Evolutionary conservation across 23 tunicate species (phyloP).

Genomic region (Ciona savignyi): DNA sequence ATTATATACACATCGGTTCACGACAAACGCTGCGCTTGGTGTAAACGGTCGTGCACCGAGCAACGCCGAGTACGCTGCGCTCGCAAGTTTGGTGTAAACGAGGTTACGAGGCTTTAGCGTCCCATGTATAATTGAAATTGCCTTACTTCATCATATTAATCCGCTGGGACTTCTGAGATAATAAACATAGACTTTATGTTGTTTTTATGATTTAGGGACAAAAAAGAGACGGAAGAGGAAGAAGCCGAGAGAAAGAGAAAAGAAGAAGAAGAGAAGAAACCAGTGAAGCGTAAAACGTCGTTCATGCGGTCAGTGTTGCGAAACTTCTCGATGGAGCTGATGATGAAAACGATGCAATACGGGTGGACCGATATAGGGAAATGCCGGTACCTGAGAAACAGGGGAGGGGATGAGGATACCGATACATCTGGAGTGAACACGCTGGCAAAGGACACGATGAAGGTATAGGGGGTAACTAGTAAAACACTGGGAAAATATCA

Average conservation of each 20-base stretch:
- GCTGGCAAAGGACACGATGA: conserved; percentile 56
- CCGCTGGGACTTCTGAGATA: too few relatives aligned
- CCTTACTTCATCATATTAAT: too few relatives aligned
- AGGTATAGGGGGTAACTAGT: too few relatives aligned
- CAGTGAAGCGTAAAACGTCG: conserved; percentile 64
- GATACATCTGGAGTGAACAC: conserved; percentile 37
- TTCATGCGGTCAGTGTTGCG: conserved; percentile 87
- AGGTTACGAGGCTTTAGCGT: too few relatives aligned
- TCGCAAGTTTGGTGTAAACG: too few relatives aligned
- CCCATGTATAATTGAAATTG: too few relatives aligned
- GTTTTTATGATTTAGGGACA: conserved; percentile 47
- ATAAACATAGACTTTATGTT: too few relatives aligned
- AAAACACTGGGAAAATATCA: too few relatives aligned
- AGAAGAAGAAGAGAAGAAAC: conserved; percentile 66
- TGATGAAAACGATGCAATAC: conserved; percentile 93
- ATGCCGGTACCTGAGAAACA: conserved; percentile 75
- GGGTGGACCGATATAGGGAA: conserved; percentile 89
- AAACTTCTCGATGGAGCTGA: conserved; percentile 90
- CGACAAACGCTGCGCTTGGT: too few relatives aligned
- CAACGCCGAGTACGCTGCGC: too few relatives aligned
- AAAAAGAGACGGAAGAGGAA: conserved; percentile 54
- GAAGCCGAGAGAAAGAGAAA: conserved; percentile 40
- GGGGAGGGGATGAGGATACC: conserved; percentile 64
- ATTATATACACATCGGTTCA: too few relatives aligned
- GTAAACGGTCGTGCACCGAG: too few relatives aligned